Conservation (phyloP, 2,888 invertebrate genomes). For the Phorcus lineatus region DNA sequence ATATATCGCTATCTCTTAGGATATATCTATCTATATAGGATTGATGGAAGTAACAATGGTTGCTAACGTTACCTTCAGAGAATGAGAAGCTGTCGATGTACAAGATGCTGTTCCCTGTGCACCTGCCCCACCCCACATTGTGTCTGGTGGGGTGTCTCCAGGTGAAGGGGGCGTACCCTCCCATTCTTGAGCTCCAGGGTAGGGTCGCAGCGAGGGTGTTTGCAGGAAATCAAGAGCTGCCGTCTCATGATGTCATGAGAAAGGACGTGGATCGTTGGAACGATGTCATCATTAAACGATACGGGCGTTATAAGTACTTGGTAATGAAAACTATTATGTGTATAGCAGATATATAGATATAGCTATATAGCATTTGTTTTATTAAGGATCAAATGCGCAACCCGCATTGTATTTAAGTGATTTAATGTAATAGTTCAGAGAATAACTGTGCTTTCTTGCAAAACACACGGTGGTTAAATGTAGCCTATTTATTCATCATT, state of each 20-base stretch:
- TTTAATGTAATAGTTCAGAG: no score
- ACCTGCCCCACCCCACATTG: constrained; percentile 21
- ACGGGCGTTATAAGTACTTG: not conserved
- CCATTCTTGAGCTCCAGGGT: not conserved
- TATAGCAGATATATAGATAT: no score
- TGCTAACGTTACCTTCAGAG: not conserved
- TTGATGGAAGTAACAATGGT: no score
- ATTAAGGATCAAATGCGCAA: no score
- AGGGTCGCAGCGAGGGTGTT: not conserved
- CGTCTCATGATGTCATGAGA: not conserved
- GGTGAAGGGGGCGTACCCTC: constrained; percentile 1
- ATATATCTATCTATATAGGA: no score
- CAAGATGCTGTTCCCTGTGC: constrained; percentile 27
- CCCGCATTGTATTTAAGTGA: no score
- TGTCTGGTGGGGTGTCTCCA: constrained; percentile 27
- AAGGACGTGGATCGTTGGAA: constrained; percentile 6
- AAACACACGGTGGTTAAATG: no score
- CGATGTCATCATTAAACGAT: not conserved
- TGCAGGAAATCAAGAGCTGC: not conserved
- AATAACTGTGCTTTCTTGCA: no score
- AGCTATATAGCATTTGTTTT: no score
- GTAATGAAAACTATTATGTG: not conserved
- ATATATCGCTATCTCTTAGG: no score
- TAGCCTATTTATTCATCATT: no score
- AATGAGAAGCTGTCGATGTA: constrained; percentile 27